phyloP scores from a whole-genome alignment of 2,113 vertebrate genomes.

The Dissostichus mawsoni region DNA sequence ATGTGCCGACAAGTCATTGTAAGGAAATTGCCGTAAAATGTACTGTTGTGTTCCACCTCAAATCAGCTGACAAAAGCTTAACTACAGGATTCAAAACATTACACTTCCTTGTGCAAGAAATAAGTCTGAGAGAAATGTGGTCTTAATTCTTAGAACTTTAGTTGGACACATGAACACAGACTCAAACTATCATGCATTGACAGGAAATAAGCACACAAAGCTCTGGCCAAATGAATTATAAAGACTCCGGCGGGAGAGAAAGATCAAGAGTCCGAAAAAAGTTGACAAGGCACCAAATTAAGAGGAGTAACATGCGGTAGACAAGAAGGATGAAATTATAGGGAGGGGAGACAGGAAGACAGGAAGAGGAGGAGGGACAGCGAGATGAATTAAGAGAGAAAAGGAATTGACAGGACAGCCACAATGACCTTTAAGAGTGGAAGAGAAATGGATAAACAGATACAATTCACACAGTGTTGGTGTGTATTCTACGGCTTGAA shows the following conservation, averaged over 20 bases:
- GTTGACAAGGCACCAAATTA: constrained; percentile 14
- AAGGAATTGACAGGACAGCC: constrained; percentile 51
- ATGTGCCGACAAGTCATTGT: not conserved
- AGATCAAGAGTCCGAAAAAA: constrained; percentile 15
- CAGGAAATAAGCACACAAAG: not conserved
- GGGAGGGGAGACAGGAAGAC: constrained; percentile 2
- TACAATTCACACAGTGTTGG: constrained; percentile 43
- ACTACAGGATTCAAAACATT: not conserved
- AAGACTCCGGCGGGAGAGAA: not conserved
- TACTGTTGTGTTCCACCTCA: not conserved
- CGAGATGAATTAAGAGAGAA: constrained; percentile 63
- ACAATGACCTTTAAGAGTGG: constrained; percentile 74
- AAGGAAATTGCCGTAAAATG: too few relatives aligned
- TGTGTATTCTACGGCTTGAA: constrained; percentile 4
- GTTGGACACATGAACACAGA: not conserved
- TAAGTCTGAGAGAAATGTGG: not conserved
- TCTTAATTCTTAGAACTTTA: not conserved
- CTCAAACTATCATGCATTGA: not conserved
- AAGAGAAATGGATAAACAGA: constrained; percentile 72
- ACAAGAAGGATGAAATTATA: constrained; percentile 29
- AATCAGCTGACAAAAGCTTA: not conserved
- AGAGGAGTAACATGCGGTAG: constrained; percentile 11
- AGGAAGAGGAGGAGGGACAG: constrained; percentile 28
- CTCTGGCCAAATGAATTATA: not conserved
- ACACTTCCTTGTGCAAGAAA: not conserved